Evolutionary conservation across 1,140 invertebrate genomes (phyloP).

Genomic region (Hycleus cichorii): DNA sequence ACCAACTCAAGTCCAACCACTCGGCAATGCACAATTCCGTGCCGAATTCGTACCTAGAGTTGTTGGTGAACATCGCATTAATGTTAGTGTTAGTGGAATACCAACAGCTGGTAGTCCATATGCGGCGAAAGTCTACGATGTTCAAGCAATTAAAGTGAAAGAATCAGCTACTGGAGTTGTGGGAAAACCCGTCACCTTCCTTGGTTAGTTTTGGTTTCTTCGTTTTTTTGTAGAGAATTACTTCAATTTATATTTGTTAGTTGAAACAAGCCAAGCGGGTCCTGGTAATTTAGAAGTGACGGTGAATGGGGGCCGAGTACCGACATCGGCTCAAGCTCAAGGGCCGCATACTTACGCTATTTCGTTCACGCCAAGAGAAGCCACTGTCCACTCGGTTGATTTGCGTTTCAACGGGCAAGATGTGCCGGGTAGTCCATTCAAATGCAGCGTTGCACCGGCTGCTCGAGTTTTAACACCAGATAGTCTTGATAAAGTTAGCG

Average conservation of each 20-base stretch:
- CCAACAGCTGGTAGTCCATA: constrained; percentile 84
- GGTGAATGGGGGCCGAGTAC: constrained; percentile 90
- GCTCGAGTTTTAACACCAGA: constrained; percentile 73
- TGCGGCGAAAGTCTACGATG: constrained; percentile 91
- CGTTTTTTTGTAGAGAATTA: not conserved
- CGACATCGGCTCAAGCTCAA: constrained; percentile 90
- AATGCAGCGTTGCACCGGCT: constrained; percentile 55
- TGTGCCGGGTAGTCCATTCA: constrained; percentile 73
- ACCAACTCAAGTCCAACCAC: constrained; percentile 70
- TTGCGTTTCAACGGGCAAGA: constrained; percentile 93
- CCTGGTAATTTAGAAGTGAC: constrained; percentile 95
- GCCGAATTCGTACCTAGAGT: constrained; percentile 80
- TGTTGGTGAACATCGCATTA: constrained; percentile 85
- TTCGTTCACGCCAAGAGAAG: constrained; percentile 88
- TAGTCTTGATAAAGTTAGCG: constrained; percentile 86
- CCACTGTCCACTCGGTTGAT: constrained; percentile 83
- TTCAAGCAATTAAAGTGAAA: constrained; percentile 89
- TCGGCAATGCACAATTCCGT: constrained; percentile 65
- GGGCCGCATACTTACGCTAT: constrained; percentile 95
- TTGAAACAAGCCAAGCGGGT: constrained; percentile 94
- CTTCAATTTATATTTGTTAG: constrained; percentile 44
- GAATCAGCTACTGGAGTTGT: constrained; percentile 84
- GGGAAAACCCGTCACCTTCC: constrained; percentile 88
- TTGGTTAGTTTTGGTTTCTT: constrained; percentile 57
- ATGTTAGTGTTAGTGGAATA: constrained; percentile 69